Evolutionary conservation across 2,888 invertebrate species (phyloP).

Genomic region (Empis livida): DNA sequence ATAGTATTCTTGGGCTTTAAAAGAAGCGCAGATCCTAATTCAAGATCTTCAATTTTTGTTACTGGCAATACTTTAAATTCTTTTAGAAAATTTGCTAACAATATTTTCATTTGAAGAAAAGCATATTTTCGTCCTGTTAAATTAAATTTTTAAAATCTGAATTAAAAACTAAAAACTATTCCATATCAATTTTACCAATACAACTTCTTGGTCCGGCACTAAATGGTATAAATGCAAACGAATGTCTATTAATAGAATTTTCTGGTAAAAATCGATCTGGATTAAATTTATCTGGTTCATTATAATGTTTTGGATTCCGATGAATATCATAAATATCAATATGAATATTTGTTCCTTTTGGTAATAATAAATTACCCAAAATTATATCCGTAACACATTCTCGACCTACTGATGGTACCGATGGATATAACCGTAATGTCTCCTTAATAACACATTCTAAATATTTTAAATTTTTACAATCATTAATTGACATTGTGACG

Average conservation of each 20-base stretch:
- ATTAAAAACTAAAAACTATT: neutral
- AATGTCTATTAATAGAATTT: slow-evolving; percentile 25
- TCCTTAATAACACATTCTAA: slow-evolving; percentile 54
- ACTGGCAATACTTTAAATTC: slow-evolving; percentile 40
- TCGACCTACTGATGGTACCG: slow-evolving; percentile 47
- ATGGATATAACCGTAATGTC: slow-evolving; percentile 47
- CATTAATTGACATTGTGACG: slow-evolving; percentile 12
- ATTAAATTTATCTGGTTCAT: slow-evolving; percentile 21
- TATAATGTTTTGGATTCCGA: slow-evolving; percentile 22
- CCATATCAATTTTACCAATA: slow-evolving; percentile 19
- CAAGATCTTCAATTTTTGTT: slow-evolving; percentile 36
- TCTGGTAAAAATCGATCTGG: slow-evolving; percentile 37
- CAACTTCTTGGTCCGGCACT: slow-evolving; percentile 33
- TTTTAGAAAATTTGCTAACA: slow-evolving; percentile 41
- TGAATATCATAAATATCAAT: slow-evolving; percentile 23
- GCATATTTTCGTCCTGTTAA: slow-evolving; percentile 52
- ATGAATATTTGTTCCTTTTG: slow-evolving; percentile 17
- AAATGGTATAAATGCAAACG: slow-evolving; percentile 27
- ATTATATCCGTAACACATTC: slow-evolving; percentile 29
- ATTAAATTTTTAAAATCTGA: neutral
- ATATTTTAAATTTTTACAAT: slow-evolving; percentile 20
- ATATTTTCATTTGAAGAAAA: slow-evolving; percentile 47
- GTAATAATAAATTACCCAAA: slow-evolving; percentile 21
- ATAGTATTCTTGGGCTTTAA: slow-evolving; percentile 37
- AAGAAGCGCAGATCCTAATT: slow-evolving; percentile 38